Conservation (phyloP, 2,113 vertebrate species). For the Dasyurus viverrinus region DNA sequence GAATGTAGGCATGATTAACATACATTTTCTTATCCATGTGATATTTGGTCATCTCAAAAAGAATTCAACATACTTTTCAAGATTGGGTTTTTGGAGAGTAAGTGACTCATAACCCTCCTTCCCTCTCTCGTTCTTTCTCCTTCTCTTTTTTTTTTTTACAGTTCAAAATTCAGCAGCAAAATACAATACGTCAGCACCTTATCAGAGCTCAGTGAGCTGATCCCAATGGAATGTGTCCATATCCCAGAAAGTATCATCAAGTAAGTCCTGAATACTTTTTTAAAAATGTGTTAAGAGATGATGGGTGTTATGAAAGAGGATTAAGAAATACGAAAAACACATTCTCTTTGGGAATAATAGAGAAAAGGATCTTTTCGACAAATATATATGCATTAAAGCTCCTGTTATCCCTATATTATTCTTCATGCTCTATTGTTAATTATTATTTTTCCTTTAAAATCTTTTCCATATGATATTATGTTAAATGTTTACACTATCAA, state of each 20-base stretch:
- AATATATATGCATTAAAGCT: slow-evolving; percentile 22
- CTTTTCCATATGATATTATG: slow-evolving; percentile 11
- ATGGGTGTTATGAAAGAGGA: background rate
- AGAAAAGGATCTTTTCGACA: slow-evolving; percentile 45
- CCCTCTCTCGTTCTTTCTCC: too few species aligned
- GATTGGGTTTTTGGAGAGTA: background rate
- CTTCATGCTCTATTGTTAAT: background rate
- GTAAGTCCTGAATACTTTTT: slow-evolving; percentile 85
- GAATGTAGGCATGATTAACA: background rate
- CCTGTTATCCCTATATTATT: background rate
- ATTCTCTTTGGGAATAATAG: slow-evolving; percentile 16
- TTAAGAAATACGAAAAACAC: background rate
- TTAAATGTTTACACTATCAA: background rate
- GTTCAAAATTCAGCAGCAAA: slow-evolving; percentile 99
- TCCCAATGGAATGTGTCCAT: slow-evolving; percentile 96
- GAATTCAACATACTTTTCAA: background rate
- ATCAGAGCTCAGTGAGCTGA: slow-evolving; percentile 92
- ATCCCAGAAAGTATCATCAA: slow-evolving; percentile 97
- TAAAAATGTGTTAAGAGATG: background rate
- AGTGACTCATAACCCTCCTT: background rate
- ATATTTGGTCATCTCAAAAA: background rate
- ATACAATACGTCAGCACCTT: slow-evolving; percentile 94
- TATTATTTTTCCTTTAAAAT: slow-evolving; percentile 27
- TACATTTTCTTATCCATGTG: background rate
- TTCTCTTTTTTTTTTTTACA: slow-evolving; percentile 74